Evolutionary conservation across 2,888 invertebrate species (phyloP), one percentile per base, ranked within the genome.

Genomic region (Drosophila helvetica): DNA sequence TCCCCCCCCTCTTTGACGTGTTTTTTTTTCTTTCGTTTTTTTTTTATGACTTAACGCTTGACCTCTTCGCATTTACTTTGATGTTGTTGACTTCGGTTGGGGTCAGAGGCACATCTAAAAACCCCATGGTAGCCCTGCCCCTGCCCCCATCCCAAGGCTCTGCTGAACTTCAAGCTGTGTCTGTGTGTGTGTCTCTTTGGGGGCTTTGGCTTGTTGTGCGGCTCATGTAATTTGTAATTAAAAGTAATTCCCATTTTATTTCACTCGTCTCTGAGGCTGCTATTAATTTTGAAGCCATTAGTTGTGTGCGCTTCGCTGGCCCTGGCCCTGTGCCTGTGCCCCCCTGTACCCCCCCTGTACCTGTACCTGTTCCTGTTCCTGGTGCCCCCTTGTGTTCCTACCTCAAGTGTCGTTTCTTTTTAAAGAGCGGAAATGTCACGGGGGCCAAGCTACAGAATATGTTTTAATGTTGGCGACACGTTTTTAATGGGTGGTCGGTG

Each of bases 31-130:
- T 72, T 86, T 33, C 56, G 57, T 51, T 63, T 61, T 19, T 60
- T 48, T 70, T 72, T 86, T 71, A 77, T 87, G 80, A 88, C 88
- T 88, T 85, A 71, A 85, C 85, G 89, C 87, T 88, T 85, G 85
- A 85, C 85, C 85, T 69, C 74, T 77, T 74, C 72, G 80, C 88
- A 63, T 71, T 63, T 72, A 64, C 87, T 81, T 87, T 86, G 89
- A 87, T 87, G 81, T 77, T 74, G 78, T 80, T 86, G 84, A 78
- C 81, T 75, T 70, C 53, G 73, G 69, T 62, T 61, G 83, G 81
- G 85, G 85, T 85, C 87, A 85, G 70, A 64, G 71, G 63, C 67
- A 59, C 63, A 50, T 33, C 65, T 55, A 62, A 55, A 58, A 74
- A 50, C 64, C 61, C 50, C 58, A 60, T 62, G 65, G 56, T 65